Percentiles rank a stretch among this genome's conserved stretches.
Conservation (phyloP, 2,113 vertebrate genomes). For the Lepisosteus oculatus region DNA sequence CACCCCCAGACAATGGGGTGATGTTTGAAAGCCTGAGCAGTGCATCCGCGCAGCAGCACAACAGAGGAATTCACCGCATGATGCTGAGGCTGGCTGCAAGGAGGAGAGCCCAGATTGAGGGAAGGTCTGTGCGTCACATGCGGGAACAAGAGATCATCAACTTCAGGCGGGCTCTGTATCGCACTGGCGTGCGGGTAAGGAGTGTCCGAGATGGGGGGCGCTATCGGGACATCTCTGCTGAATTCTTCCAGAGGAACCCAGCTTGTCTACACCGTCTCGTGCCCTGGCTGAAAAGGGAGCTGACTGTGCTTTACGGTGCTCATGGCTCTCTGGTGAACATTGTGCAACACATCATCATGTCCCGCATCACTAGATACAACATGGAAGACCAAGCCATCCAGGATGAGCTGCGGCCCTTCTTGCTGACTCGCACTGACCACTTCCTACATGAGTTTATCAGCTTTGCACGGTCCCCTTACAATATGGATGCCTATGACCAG, state of each 20-base stretch:
- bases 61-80: conserved; percentile 71
- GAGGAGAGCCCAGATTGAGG: conserved; percentile 68
- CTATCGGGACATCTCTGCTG: conserved; percentile 81
- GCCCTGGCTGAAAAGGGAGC: conserved; percentile 88
- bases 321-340: conserved; percentile 80
- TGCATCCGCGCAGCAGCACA: conserved; percentile 42
- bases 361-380: conserved; percentile 74
- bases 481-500: conserved; percentile 82
- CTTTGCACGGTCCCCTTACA: conserved; percentile 85
- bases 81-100: conserved; percentile 70
- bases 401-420: conserved; percentile 78
- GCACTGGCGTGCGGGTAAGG: conserved; percentile 69
- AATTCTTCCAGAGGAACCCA: conserved; percentile 86
- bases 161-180: conserved; percentile 87
- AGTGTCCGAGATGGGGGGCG: conserved; percentile 82
- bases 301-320: conserved; percentile 80
- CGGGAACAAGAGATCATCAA: conserved; percentile 84
- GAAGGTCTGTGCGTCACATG: conserved; percentile 63
- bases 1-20: conserved; percentile 76
- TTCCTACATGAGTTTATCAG: conserved; percentile 87
- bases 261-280: conserved; percentile 88
- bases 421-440: conserved; percentile 80
- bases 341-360: conserved; percentile 82
- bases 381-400: conserved; percentile 76
- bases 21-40: conserved; percentile 69